Conservation (phyloP, 2,797 vertebrate genomes). For the Bovichtus diacanthus region DNA sequence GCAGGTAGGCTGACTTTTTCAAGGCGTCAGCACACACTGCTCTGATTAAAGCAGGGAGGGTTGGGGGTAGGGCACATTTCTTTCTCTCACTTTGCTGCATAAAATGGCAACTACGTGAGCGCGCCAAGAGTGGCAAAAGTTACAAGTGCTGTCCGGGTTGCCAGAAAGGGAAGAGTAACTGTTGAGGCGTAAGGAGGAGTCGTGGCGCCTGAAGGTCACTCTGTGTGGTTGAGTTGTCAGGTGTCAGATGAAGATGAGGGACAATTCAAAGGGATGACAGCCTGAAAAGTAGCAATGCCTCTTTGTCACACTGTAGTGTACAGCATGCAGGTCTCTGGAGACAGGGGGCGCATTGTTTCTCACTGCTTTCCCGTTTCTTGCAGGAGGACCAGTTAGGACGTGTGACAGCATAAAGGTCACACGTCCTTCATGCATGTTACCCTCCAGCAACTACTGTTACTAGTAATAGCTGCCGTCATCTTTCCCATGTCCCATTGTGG, state of each 20-base stretch:
- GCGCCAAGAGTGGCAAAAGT: slow-evolving; percentile 16
- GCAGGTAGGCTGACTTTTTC: slow-evolving; percentile 53
- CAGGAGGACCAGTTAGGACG: slow-evolving; percentile 1
- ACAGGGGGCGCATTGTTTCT: not conserved
- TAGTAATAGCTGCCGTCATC: not conserved
- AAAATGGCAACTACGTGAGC: slow-evolving; percentile 25
- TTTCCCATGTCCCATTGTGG: not conserved
- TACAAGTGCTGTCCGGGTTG: not conserved
- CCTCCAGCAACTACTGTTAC: slow-evolving; percentile 1
- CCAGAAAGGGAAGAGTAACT: slow-evolving; percentile 13
- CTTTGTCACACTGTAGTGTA: slow-evolving; percentile 5
- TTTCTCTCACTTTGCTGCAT: slow-evolving; percentile 21
- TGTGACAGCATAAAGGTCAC: slow-evolving; percentile 39
- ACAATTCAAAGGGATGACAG: slow-evolving; percentile 20
- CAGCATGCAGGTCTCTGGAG: slow-evolving; percentile 6
- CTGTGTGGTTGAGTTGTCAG: slow-evolving; percentile 23
- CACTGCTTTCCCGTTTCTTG: not conserved
- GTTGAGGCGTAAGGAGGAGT: slow-evolving; percentile 11
- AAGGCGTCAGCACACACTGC: slow-evolving; percentile 59
- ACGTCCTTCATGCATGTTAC: slow-evolving; percentile 24
- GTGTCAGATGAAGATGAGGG: slow-evolving; percentile 30
- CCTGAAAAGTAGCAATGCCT: slow-evolving; percentile 15
- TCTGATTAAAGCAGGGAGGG: slow-evolving; percentile 56
- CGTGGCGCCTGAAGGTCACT: slow-evolving; percentile 46
- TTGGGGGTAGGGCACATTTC: not conserved